Base-by-base conservation (phyloP, 1,140 invertebrate genomes). In the Chironomus striatipennis region DNA sequence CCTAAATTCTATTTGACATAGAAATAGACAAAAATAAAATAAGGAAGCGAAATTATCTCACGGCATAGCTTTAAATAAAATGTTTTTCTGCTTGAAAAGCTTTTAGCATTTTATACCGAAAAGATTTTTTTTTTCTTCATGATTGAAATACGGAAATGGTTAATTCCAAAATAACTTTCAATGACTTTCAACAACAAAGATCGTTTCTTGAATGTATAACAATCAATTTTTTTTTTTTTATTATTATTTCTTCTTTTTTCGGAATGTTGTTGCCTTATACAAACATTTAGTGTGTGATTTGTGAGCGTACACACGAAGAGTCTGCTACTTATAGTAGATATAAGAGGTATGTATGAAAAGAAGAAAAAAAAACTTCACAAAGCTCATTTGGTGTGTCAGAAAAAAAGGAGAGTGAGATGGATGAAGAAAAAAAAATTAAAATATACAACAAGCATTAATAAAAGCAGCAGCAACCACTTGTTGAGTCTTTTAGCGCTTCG, bases 401-500 rank as follows among this genome's bases (percentile, higher is more conserved):
- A 34, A 34, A 34, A 34, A n/a, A 57, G 47, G 43, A 2, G 43
- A 15, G 47, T n/a, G 47, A 57, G n/a, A 57, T 57, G n/a, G 12
- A 57, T 12, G 47, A n/a, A 47, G 43, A 43, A 10, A 47, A 47
- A 47, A 47, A n/a, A n/a, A n/a, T n/a, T n/a, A 47, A 47, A 57
- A 57, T n/a, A 15, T 15, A 57, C 47, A 47, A 57, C 47, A 57
- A n/a, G n/a, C n/a, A 34, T 34, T 2, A 34, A 34, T 2, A 34
- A 34, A 9, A 15, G 47, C 47, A 57, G 47, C 47, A 12, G 9
- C 17, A 70, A 70, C 65, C 65, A 70, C 65, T 70, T 70, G 65
- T 70, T 70, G 65, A 70, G 65, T 70, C 65, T 70, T 70, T 70
- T 70, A 70, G 65, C 65, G 65, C 65, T 70, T 70, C 65, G 65